A percentile compares a stretch with the other conserved stretches of the same genome.
Conservation (phyloP, 2,888 invertebrate genomes). For the Drosophila cognata region DNA sequence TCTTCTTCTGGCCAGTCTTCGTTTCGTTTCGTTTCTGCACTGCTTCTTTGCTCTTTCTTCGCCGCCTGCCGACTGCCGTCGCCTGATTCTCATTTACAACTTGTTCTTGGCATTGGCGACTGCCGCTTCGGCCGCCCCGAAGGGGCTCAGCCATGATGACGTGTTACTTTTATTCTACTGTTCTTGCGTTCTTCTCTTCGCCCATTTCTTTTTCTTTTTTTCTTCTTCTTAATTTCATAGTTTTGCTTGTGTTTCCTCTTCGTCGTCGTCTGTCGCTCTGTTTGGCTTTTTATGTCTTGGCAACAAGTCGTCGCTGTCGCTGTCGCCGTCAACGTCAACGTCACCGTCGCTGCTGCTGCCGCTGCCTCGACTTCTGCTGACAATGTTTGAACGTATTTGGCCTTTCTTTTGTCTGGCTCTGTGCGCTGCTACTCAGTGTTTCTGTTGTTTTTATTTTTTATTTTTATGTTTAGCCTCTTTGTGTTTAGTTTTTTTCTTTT, state of each 20-base stretch:
- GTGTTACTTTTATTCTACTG: conserved; percentile 71
- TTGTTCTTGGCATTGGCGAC: conserved; percentile 72
- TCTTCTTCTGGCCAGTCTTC: conserved; percentile 73
- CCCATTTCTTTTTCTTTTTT: conserved; percentile 54
- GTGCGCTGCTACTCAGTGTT: conserved; percentile 24
- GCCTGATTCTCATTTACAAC: conserved; percentile 77
- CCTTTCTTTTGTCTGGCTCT: conserved; percentile 71
- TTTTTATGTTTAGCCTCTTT: conserved; percentile 57
- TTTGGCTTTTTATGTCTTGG: conserved; percentile 73
- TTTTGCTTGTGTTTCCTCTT: conserved; percentile 71
- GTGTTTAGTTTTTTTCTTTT: conserved; percentile 8
- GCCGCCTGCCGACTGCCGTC: conserved; percentile 24
- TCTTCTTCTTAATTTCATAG: conserved; percentile 27
- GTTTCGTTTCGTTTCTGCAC: conserved; percentile 23
- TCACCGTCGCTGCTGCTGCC: conserved; percentile 13
- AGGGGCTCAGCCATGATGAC: conserved; percentile 68
- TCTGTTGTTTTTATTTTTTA: conserved; percentile 24
- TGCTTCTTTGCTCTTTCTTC: conserved; percentile 39
- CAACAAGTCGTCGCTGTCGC: conserved; percentile 69
- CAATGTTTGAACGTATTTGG: conserved; percentile 76
- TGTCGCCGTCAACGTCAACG: conserved; percentile 20
- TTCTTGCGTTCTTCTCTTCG: conserved; percentile 42
- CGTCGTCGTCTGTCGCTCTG: conserved; percentile 43
- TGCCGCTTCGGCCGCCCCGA: conserved; percentile 11
- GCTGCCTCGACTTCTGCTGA: conserved; percentile 58